phyloP scores from a whole-genome alignment of 2,888 invertebrate genomes.

The Drosophila robusta region DNA sequence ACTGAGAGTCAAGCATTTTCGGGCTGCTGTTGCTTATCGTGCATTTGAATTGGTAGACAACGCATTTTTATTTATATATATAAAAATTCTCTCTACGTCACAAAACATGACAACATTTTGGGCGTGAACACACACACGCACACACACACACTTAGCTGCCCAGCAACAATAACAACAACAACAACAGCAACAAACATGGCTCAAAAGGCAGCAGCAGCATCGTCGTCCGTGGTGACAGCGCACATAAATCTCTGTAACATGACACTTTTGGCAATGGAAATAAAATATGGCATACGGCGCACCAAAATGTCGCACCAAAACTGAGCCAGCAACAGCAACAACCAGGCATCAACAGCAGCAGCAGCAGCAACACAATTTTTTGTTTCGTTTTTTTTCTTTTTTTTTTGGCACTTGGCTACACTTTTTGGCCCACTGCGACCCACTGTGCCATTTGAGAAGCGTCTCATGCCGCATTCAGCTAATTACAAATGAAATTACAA shows the following conservation, averaged over 20 bases:
- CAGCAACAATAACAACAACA: conserved; percentile 6
- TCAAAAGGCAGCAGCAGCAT: conserved; percentile 60
- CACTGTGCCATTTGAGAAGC: conserved; percentile 69
- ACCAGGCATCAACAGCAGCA: conserved; percentile 32
- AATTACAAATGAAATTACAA: conserved; percentile 79
- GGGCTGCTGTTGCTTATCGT: conserved; percentile 56
- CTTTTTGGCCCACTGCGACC: conserved; percentile 42
- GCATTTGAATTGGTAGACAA: conserved; percentile 76
- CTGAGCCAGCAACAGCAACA: conserved; percentile 37
- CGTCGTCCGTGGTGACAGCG: conserved; percentile 73
- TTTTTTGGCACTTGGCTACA: conserved; percentile 49
- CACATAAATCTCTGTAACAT: conserved; percentile 85
- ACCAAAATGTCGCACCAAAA: conserved; percentile 82
- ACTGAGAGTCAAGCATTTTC: conserved; percentile 50
- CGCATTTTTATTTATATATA: conserved; percentile 60
- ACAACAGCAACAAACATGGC: conserved; percentile 56
- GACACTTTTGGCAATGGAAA: conserved; percentile 85
- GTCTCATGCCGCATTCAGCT: conserved; percentile 68
- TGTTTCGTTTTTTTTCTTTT: background rate
- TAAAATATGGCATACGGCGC: conserved; percentile 83
- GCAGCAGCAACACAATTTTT: conserved; percentile 25
- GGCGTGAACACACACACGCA: conserved; percentile 62
- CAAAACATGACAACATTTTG: conserved; percentile 77
- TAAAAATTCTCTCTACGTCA: conserved; percentile 59
- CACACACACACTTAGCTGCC: conserved; percentile 23